Conservation (phyloP, 2,797 vertebrate genomes). For the Scolopax bukidnonensis region DNA sequence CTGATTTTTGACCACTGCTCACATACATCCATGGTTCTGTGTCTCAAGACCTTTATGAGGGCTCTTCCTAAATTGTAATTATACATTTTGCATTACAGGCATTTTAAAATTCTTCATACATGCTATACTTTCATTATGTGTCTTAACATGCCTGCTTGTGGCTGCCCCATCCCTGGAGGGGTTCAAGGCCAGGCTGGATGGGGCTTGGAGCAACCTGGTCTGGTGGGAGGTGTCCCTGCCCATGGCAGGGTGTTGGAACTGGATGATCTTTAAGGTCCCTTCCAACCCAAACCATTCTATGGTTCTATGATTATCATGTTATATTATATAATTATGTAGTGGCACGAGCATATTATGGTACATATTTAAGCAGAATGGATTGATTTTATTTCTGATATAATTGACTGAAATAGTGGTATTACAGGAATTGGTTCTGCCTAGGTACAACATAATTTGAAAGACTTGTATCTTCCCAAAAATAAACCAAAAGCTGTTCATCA, state of each 20-base stretch:
- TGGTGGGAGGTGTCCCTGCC: no score
- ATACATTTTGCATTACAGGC: accelerated
- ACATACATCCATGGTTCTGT: background rate
- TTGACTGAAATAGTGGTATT: background rate
- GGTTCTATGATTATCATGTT: background rate
- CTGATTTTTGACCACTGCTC: background rate
- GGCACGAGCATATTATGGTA: background rate
- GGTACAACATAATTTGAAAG: background rate
- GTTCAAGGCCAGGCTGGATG: no score
- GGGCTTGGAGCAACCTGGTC: no score
- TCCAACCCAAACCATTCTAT: no score
- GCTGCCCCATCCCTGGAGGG: no score
- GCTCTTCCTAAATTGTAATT: background rate
- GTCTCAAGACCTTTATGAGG: background rate
- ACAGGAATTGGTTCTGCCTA: background rate
- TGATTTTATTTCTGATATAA: background rate
- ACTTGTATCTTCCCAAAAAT: background rate
- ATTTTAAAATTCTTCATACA: background rate
- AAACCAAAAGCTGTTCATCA: background rate
- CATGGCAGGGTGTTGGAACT: no score
- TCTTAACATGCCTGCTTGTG: background rate
- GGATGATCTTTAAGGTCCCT: no score
- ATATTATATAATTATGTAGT: background rate
- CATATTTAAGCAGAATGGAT: background rate
- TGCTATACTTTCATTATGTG: background rate